A percentile compares a stretch with the other conserved stretches of the same genome.
These are phyloP conservation scores for Babyrousa celebensis DNA, from an alignment of 2,797 vertebrate species.

Conservation along the genomic window DNA sequence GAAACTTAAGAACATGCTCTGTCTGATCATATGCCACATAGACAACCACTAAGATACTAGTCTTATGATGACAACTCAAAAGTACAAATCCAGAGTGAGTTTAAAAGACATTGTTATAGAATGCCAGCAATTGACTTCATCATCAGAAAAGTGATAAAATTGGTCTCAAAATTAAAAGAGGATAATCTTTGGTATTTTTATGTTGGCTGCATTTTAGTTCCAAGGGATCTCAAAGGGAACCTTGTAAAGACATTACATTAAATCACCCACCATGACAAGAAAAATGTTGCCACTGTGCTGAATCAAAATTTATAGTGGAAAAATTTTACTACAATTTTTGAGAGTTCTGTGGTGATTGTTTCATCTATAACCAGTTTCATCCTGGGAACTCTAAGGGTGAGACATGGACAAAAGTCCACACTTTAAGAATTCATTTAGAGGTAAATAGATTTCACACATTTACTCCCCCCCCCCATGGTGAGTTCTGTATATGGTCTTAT, in stretches of 20 bases:
- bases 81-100: not conserved
- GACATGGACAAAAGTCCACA: not conserved
- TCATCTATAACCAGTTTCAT: not conserved
- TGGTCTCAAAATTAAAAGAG: not conserved
- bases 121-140: not conserved
- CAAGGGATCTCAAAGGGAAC: not conserved
- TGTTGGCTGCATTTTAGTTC: not conserved
- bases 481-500: not conserved
- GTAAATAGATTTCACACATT: not conserved
- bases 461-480: rapidly evolving
- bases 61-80: not conserved
- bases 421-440: not conserved
- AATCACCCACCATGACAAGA: not conserved
- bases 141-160: not conserved
- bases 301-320: not conserved
- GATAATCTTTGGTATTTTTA: not conserved
- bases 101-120: not conserved
- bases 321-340: not conserved
- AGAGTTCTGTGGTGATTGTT: not conserved
- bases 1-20: not conserved
- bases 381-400: not conserved
- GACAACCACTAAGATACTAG: not conserved
- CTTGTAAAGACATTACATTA: not conserved
- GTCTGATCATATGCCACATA: not conserved
- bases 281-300: not conserved